Evolutionary conservation across 2,888 invertebrate genomes (phyloP), one percentile per base, ranked within the genome.

Genomic region (Pseudococcus jackbeardsleyi): DNA sequence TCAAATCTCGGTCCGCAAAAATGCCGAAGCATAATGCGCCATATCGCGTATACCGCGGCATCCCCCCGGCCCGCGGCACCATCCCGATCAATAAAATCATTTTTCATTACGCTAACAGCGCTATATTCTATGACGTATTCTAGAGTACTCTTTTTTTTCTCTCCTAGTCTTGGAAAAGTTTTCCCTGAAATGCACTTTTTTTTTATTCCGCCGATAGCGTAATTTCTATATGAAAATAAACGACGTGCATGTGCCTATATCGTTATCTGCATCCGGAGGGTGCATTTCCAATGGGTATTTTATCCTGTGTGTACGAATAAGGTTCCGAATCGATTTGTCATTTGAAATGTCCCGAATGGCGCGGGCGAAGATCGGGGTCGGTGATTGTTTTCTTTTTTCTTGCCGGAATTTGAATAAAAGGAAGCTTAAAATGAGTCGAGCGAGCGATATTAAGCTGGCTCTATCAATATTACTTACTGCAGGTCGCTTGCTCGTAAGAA

Each of bases 241-340:
- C 19, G 19, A 64, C 64, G 64, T 64, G 22, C 64, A 22, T 64
- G 64, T 22, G 64, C 64, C 64, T 64, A 22, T 22, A 64, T 64
- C 64, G 64, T 64, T 64, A 64, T 64, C 64, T 22, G 64, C 64
- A 64, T 64, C 64, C 64, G 64, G 64, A 64, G 64, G 64, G 64
- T 64, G 64, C 8, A 50, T 50, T 50, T 50, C 50, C 50, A 50
- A 50, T 50, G 50, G 50, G 17, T 50, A 50, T 50, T 50, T 50
- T 50, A 50, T 17, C 15, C 50, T 17, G 50, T 4, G 11, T 64
- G 19, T 33, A 33, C 64, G 64, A 64, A 64, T 64, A 22, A 64
- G 19, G 19, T 22, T 64, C 64, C 19, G 22, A 12, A 64, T 64
- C 64, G 64, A 64, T 64, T 64, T 64, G 64, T 64, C 64, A 64